A percentile compares a stretch with the other conserved stretches of the same genome.
These are phyloP conservation scores for Sebastes iracundus DNA, from an alignment of 2,797 vertebrate species.

Conservation along the genomic window DNA sequence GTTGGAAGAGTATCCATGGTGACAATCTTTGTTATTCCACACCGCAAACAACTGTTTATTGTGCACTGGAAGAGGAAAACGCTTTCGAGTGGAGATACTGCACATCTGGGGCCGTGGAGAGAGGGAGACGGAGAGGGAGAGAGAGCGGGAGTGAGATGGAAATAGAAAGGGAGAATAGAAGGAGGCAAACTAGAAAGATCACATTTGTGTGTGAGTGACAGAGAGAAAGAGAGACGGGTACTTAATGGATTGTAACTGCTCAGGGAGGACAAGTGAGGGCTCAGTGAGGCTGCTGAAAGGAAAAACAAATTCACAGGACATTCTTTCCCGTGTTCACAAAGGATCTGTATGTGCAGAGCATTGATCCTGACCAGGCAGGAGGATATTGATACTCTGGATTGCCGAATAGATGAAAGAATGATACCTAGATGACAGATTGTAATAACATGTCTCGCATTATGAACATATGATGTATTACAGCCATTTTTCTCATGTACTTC, in stretches of 20 bases:
- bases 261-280: not conserved
- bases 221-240: conserved; percentile 1
- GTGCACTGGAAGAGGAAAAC: conserved; percentile 46
- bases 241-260: conserved; percentile 19
- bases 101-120: conserved; percentile 64
- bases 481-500: not conserved
- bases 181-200: conserved; percentile 23
- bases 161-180: conserved; percentile 11
- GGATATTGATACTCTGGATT: not conserved
- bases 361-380: conserved; percentile 16
- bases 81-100: conserved; percentile 55
- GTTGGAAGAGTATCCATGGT: conserved; percentile 74
- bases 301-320: conserved; percentile 27
- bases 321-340: conserved; percentile 22
- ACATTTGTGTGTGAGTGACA: conserved; percentile 14
- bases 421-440: not conserved
- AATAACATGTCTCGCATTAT: conserved; percentile 3
- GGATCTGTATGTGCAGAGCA: conserved; percentile 7
- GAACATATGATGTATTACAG: not conserved
- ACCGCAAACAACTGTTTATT: conserved; percentile 72
- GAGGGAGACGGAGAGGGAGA: conserved; percentile 7
- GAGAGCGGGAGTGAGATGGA: conserved; percentile 5
- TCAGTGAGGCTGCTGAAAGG: not conserved
- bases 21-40: conserved; percentile 78
- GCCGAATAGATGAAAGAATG: not conserved